These are phyloP conservation scores for Chymomyza procnemis DNA, from an alignment of 2,888 invertebrate genomes.

Conservation along the genomic window DNA sequence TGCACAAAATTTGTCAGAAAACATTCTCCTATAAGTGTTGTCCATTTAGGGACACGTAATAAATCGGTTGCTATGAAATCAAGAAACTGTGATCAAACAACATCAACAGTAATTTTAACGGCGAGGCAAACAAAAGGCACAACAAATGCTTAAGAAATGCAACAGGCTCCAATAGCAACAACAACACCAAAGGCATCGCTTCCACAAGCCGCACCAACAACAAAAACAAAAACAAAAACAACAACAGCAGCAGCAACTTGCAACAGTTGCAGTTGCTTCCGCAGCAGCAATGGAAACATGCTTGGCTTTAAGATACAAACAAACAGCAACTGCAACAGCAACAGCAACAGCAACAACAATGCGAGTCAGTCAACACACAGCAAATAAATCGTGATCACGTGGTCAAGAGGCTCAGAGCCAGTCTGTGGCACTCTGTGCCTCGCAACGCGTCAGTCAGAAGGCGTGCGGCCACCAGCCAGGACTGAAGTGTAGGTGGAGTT, in stretches of 20 bases:
- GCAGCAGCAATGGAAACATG: slow-evolving; percentile 45
- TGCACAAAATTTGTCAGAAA: neutral
- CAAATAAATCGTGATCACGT: slow-evolving; percentile 77
- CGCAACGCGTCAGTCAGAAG: slow-evolving; percentile 3
- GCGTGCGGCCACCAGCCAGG: neutral
- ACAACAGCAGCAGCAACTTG: slow-evolving; percentile 34
- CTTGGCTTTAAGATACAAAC: slow-evolving; percentile 57
- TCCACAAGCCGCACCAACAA: slow-evolving; percentile 17
- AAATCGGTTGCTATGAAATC: slow-evolving; percentile 31
- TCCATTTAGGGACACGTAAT: neutral
- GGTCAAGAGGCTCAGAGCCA: slow-evolving; percentile 63
- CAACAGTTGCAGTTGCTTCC: slow-evolving; percentile 55
- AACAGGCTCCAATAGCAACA: slow-evolving; percentile 15
- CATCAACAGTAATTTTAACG: slow-evolving; percentile 21
- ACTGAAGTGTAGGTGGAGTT: slow-evolving; percentile 57
- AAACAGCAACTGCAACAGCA: slow-evolving; percentile 42
- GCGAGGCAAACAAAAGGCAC: slow-evolving; percentile 12
- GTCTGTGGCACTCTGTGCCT: slow-evolving; percentile 2
- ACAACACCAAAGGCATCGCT: slow-evolving; percentile 19
- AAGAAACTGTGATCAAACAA: slow-evolving; percentile 17
- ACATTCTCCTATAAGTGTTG: neutral
- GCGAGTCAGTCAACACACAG: slow-evolving; percentile 34
- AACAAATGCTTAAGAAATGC: neutral
- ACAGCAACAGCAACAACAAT: slow-evolving; percentile 38
- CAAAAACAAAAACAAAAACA: slow-evolving; percentile 33